phyloP scores from a whole-genome alignment of 2,797 vertebrate genomes.

The Hippoglossus hippoglossus region DNA sequence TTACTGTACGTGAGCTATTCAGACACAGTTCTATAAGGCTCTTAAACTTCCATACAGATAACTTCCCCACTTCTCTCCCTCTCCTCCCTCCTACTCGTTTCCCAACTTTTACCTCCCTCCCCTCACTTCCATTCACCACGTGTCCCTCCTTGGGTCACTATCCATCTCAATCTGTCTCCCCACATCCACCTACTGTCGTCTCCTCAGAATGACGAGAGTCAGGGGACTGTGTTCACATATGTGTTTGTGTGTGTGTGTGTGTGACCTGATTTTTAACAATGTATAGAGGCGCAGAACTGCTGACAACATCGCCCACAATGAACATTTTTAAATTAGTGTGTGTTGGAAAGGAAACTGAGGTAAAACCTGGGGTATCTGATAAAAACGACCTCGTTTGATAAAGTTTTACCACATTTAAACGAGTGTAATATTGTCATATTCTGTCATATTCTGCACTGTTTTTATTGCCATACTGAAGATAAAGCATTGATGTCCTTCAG shows the following conservation, averaged over 20 bases:
- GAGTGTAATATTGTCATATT: constrained; percentile 1
- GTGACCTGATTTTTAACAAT: constrained; percentile 38
- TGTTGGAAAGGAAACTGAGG: neutral
- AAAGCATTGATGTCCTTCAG: neutral
- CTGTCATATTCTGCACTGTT: neutral
- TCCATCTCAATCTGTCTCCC: constrained; percentile 62
- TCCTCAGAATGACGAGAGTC: constrained; percentile 46
- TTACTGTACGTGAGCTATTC: constrained; percentile 5
- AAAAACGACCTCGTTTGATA: neutral
- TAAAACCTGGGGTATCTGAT: neutral
- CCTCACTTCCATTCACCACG: constrained; percentile 6
- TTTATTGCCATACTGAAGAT: constrained; percentile 5
- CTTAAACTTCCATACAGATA: constrained; percentile 9
- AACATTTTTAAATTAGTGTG: neutral
- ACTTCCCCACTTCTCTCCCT: neutral
- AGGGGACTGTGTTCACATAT: constrained; percentile 37
- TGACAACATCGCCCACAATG: neutral
- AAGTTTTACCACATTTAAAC: neutral
- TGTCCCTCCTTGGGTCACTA: constrained; percentile 47
- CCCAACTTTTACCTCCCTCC: constrained; percentile 6
- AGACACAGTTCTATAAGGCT: constrained; percentile 1
- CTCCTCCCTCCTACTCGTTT: neutral
- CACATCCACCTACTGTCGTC: constrained; percentile 46
- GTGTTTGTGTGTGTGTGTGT: constrained; percentile 17
- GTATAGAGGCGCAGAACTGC: constrained; percentile 8